Evolutionary conservation across 2,797 vertebrate species (phyloP), one percentile per base, ranked within the genome.

Genomic region (Pangasius mekongensis): DNA sequence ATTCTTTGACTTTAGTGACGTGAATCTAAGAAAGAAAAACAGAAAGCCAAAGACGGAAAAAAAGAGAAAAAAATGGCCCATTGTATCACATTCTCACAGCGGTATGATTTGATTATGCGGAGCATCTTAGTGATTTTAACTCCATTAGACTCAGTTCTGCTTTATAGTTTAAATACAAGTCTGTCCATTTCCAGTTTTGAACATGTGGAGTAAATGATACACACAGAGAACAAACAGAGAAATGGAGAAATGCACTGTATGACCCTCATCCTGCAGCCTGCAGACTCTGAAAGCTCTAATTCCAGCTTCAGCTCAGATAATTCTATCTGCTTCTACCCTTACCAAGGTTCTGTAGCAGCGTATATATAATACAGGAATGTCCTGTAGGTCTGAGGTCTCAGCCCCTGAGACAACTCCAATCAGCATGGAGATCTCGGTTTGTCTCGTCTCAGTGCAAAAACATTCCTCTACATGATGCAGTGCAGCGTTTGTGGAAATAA

Each of bases 401-500:
- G 20, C 33, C 33, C 30, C 27, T 73, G 3, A 73, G 22, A 62
- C n/a, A 3, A n/a, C 24, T 22, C 69, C 58, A 87, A 24, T 36
- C 20, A 87, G 27, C 39, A 62, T 3, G 10, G 20, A 58, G 78
- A 81, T 43, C 56, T 43, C 20, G 78, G 33, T 33, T 64, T 49
- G 39, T 67, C 47, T 58, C 24, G 22, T 77, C 52, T 62, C 14
- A 54, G 62, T 47, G 43, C 77, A 67, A 67, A 62, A 84, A 36
- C 60, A 84, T 84, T 84, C 33, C 43, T 78, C 47, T 39, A 43
- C 62, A 49, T 60, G 9, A 85, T 88, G 47, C 52, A 83, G 11
- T 73, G 30, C 7, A 87, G 36, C 0, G 69, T 60, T 67, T 87
- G 49, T 13, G 58, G 43, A 60, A 91, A 85, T 54, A 64, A 91